phyloP scores from a whole-genome alignment of 2,888 invertebrate species.

The Charanyca ferruginea region DNA sequence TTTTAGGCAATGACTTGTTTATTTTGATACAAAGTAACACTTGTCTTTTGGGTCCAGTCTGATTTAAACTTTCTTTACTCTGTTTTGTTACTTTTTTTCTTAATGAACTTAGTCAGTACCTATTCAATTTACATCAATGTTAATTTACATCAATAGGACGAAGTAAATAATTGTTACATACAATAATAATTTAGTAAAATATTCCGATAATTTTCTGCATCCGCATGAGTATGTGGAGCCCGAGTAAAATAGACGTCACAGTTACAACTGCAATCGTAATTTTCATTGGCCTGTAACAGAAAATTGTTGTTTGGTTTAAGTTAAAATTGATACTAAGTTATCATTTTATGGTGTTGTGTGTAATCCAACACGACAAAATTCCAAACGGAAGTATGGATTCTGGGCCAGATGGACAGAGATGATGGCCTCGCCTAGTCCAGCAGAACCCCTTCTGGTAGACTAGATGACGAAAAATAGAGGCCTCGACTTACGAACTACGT shows the following conservation, averaged over 20 bases:
- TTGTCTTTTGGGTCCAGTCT: background rate
- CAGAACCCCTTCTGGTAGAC: background rate
- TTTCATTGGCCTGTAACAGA: slow-evolving; percentile 84
- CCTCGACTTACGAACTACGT: background rate
- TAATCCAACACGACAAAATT: too few species aligned
- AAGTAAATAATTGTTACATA: slow-evolving; percentile 13
- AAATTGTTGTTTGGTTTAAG: background rate
- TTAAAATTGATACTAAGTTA: too few species aligned
- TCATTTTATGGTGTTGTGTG: too few species aligned
- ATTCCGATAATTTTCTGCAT: slow-evolving; percentile 75
- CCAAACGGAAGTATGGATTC: too few species aligned
- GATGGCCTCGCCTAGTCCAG: too few species aligned
- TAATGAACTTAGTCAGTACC: slow-evolving; percentile 2
- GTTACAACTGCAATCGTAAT: slow-evolving; percentile 84
- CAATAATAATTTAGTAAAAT: slow-evolving; percentile 39
- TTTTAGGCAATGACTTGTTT: slow-evolving; percentile 28
- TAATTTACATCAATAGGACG: background rate
- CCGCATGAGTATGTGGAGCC: slow-evolving; percentile 78
- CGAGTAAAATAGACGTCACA: slow-evolving; percentile 80
- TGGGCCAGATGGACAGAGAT: background rate
- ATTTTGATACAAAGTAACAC: slow-evolving; percentile 42
- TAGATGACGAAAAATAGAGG: background rate
- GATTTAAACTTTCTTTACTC: background rate
- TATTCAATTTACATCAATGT: background rate
- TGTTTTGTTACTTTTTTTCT: slow-evolving; percentile 30